Conservation (phyloP, 2,113 vertebrate species). For the Chinchilla lanigera region DNA sequence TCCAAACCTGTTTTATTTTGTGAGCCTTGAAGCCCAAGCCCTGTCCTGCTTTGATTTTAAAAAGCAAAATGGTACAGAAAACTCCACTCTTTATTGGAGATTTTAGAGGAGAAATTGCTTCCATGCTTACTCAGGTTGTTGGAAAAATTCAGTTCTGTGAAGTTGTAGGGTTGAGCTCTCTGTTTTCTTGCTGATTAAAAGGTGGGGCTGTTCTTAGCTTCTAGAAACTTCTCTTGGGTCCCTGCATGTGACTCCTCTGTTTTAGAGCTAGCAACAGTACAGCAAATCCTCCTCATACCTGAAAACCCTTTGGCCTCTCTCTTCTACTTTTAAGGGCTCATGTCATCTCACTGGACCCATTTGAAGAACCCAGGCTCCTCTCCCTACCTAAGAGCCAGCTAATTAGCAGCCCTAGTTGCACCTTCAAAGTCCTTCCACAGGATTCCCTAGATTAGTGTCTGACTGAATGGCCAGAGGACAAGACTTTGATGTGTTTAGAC, state of each 20-base stretch:
- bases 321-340: neutral
- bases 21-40: neutral
- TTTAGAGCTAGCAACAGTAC: neutral
- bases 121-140: neutral
- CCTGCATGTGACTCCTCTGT: neutral
- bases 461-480: neutral
- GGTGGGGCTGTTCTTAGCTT: neutral
- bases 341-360: neutral
- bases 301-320: neutral
- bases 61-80: neutral
- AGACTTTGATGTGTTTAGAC: neutral
- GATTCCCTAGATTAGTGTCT: neutral
- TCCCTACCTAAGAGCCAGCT: neutral
- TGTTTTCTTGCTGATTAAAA: neutral
- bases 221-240: neutral
- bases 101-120: neutral
- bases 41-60: neutral
- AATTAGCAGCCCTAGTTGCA: neutral
- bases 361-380: neutral
- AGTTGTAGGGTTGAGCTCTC: neutral
- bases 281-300: neutral
- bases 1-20: neutral
- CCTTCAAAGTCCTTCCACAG: neutral
- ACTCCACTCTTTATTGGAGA: neutral
- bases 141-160: neutral